These are phyloP conservation scores for Philopedon plagiatum DNA, from an alignment of 2,888 invertebrate species.

Conservation along the genomic window DNA sequence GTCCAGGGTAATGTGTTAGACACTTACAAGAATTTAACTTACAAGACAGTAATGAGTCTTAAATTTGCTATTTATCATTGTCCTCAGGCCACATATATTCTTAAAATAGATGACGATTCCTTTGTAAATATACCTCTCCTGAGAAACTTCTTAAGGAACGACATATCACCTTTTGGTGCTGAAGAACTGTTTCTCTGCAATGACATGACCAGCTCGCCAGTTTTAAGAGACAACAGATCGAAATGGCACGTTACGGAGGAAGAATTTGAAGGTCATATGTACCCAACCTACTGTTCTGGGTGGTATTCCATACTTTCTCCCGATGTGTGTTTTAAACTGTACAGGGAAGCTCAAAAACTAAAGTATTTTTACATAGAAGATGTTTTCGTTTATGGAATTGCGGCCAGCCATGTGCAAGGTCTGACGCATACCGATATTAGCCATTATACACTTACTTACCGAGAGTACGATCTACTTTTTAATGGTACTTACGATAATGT, in stretches of 20 bases:
- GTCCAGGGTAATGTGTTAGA: slow-evolving; percentile 85
- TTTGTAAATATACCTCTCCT: slow-evolving; percentile 80
- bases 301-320: slow-evolving; percentile 75
- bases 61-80: slow-evolving; percentile 84
- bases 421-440: slow-evolving; percentile 27
- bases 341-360: slow-evolving; percentile 71
- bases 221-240: slow-evolving; percentile 73
- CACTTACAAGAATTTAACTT: slow-evolving; percentile 85
- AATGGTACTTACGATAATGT: slow-evolving; percentile 29
- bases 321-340: slow-evolving; percentile 69
- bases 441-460: slow-evolving; percentile 22
- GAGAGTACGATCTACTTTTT: slow-evolving; percentile 15
- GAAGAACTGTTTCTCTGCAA: slow-evolving; percentile 77
- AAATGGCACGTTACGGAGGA: slow-evolving; percentile 83
- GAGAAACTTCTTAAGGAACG: slow-evolving; percentile 72
- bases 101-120: slow-evolving; percentile 86
- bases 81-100: slow-evolving; percentile 74
- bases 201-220: slow-evolving; percentile 59
- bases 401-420: not conserved
- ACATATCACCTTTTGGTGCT: slow-evolving; percentile 75
- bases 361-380: slow-evolving; percentile 84
- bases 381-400: slow-evolving; percentile 39
- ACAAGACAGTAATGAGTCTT: slow-evolving; percentile 86
- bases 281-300: slow-evolving; percentile 85
- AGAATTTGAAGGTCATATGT: slow-evolving; percentile 76